A percentile compares a stretch with the other conserved stretches of the same genome.
These are phyloP conservation scores for Alosa alosa DNA, from an alignment of 2,113 vertebrate species.

Conservation along the genomic window DNA sequence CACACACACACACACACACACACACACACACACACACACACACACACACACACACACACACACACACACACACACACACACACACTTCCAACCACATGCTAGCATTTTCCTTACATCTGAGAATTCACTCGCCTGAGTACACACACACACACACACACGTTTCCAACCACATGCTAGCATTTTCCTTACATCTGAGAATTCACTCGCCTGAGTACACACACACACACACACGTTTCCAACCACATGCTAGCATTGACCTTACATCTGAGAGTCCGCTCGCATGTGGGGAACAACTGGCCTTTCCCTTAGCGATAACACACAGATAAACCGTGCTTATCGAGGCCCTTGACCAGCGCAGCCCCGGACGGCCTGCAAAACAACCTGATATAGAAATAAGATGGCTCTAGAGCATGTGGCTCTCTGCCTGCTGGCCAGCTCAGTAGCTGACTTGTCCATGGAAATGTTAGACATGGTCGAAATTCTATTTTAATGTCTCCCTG, in stretches of 20 bases:
- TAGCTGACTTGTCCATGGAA: too few relatives aligned
- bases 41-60: too few relatives aligned
- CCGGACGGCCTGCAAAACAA: too few relatives aligned
- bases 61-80: too few relatives aligned
- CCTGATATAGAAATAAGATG: too few relatives aligned
- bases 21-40: too few relatives aligned
- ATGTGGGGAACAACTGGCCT: background rate
- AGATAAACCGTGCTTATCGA: background rate
- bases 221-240: background rate
- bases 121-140: too few relatives aligned
- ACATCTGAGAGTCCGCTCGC: background rate
- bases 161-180: background rate
- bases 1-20: too few relatives aligned
- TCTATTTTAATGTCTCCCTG: background rate
- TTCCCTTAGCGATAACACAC: background rate
- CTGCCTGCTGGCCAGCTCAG: too few relatives aligned
- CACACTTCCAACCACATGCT: background rate
- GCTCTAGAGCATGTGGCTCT: too few relatives aligned
- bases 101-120: background rate
- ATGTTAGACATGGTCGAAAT: background rate
- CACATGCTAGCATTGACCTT: background rate
- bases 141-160: too few relatives aligned
- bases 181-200: background rate
- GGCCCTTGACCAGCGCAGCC: background rate
- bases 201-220: too few relatives aligned